Percentiles rank a stretch among this genome's conserved stretches.
Conservation (phyloP, 2,888 invertebrate species). For the Eupithecia subumbrata region DNA sequence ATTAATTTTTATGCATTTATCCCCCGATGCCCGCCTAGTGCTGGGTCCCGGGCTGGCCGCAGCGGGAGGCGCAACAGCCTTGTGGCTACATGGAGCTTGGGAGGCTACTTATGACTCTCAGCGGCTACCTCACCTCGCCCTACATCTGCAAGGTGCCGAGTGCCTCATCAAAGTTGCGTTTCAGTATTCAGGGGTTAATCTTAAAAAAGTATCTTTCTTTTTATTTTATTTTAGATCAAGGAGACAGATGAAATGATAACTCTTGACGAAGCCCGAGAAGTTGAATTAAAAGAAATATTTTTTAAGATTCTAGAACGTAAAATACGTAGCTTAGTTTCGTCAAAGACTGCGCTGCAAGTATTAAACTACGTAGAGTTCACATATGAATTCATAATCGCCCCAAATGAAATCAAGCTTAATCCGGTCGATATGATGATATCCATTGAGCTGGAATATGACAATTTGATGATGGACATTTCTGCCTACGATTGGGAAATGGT, state of each 20-base stretch:
- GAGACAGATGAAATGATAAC: constrained; percentile 64
- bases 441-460: constrained; percentile 82
- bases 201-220: neutral
- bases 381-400: constrained; percentile 85
- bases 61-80: too few relatives aligned
- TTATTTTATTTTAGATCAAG: constrained; percentile 58
- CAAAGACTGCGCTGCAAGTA: constrained; percentile 84
- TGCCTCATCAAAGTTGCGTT: neutral
- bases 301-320: constrained; percentile 68
- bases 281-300: constrained; percentile 70
- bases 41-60: too few relatives aligned
- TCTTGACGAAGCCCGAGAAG: constrained; percentile 64
- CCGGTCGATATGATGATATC: constrained; percentile 85
- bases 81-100: too few relatives aligned
- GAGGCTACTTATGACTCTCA: too few relatives aligned
- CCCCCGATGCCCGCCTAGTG: neutral
- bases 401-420: constrained; percentile 85
- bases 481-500: constrained; percentile 67
- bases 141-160: too few relatives aligned
- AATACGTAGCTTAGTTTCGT: constrained; percentile 83
- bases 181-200: neutral
- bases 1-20: neutral
- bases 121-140: too few relatives aligned
- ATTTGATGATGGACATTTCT: constrained; percentile 71
- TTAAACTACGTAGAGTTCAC: constrained; percentile 87